These are phyloP conservation scores for Ursus arctos DNA, from an alignment of 2,113 vertebrate species.

Conservation along the genomic window DNA sequence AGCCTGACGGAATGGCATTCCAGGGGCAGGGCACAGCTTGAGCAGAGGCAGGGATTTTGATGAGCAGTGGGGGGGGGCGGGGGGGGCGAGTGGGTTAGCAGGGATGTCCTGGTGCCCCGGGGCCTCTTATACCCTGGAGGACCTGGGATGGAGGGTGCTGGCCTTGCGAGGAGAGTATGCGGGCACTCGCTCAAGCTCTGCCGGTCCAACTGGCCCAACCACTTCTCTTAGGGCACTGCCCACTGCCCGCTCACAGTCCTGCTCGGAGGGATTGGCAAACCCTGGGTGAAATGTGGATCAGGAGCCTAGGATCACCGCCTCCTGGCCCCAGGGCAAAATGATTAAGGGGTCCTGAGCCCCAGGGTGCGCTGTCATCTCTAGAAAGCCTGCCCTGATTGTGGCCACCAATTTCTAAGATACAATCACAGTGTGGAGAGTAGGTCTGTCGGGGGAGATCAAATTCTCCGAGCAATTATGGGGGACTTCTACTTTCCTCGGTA, in stretches of 20 bases:
- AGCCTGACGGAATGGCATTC: neutral
- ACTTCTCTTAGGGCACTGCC: conserved; percentile 62
- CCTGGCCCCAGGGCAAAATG: neutral
- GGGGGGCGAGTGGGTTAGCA: neutral
- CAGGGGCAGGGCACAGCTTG: neutral
- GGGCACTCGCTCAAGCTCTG: neutral
- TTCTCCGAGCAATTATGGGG: neutral
- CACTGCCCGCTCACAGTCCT: conserved; percentile 1
- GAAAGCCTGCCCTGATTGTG: neutral
- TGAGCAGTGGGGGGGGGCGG: fast-evolving
- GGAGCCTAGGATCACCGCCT: neutral
- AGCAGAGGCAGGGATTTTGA: neutral
- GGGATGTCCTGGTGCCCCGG: neutral
- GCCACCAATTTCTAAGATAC: neutral
- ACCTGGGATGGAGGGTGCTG: conserved; percentile 44
- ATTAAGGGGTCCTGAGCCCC: neutral
- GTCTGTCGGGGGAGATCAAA: neutral
- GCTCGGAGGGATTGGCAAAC: conserved; percentile 43
- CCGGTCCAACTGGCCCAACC: conserved; percentile 77
- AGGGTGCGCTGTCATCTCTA: neutral
- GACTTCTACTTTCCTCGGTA: neutral
- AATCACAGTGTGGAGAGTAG: neutral
- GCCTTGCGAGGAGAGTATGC: neutral
- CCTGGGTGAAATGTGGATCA: neutral
- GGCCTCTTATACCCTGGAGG: neutral